phyloP scores from a whole-genome alignment of 2,113 vertebrate genomes.

The Onychorhynchus coronatus region DNA sequence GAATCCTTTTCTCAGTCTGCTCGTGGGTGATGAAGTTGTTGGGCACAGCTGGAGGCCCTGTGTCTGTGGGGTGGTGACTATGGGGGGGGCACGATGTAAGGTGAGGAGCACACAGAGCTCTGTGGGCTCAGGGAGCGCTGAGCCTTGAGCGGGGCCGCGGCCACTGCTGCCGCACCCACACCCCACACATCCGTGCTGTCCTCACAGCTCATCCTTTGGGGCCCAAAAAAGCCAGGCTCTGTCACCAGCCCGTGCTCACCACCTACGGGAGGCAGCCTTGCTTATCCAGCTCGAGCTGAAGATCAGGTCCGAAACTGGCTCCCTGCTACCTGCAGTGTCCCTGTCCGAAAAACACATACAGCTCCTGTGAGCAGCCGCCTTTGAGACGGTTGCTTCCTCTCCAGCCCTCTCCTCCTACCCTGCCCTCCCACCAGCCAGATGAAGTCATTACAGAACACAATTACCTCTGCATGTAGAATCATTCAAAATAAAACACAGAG shows the following conservation, averaged over 20 bases:
- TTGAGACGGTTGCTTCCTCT: neutral
- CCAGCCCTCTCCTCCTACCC: neutral
- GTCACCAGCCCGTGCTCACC: rapidly evolving
- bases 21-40: rapidly evolving
- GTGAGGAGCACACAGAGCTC: neutral
- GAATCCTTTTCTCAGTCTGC: neutral
- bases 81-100: rapidly evolving
- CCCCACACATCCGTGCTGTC: rapidly evolving
- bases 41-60: neutral
- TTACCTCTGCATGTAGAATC: conserved; percentile 35
- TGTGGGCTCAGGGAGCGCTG: rapidly evolving
- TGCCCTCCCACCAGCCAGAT: neutral
- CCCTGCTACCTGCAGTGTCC: rapidly evolving
- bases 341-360: neutral
- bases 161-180: rapidly evolving
- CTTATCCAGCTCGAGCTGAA: neutral
- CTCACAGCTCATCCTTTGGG: rapidly evolving
- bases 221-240: neutral
- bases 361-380: neutral
- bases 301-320: too few species aligned
- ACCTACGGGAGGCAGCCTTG: rapidly evolving
- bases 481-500: neutral
- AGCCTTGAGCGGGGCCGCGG: rapidly evolving
- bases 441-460: neutral
- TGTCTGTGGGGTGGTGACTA: neutral